Conservation (phyloP, 30 jellyfish, hydroid and myxozoan genomes). For the Aurelia aurita complex sp. Pacific region DNA sequence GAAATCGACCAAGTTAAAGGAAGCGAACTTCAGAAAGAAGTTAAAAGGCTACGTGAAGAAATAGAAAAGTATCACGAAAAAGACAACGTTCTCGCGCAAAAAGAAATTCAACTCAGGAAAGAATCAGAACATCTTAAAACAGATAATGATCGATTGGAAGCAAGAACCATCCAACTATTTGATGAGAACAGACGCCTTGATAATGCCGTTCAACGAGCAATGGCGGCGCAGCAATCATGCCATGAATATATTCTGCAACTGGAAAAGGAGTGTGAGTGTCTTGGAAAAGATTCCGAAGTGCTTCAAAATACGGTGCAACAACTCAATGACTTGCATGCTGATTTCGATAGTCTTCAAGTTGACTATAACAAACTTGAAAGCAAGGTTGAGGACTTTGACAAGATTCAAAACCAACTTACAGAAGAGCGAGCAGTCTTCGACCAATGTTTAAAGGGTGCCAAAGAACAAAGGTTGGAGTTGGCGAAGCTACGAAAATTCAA, state of each 20-base stretch:
- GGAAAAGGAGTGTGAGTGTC: conserved; percentile 14
- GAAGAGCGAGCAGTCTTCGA: conserved; percentile 1
- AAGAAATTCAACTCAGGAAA: neutral
- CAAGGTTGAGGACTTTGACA: neutral
- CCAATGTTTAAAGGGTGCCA: conserved; percentile 15
- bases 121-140: neutral
- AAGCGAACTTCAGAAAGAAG: neutral
- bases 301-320: neutral
- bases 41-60: neutral
- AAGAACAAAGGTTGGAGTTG: conserved; percentile 20
- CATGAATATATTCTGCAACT: neutral
- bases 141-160: neutral
- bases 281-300: neutral
- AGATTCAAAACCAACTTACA: neutral
- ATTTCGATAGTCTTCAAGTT: neutral
- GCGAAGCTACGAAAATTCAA: conserved; percentile 2
- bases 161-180: neutral
- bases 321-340: neutral
- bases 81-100: neutral
- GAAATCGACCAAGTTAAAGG: too few species aligned
- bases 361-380: neutral
- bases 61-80: neutral
- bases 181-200: conserved; percentile 12
- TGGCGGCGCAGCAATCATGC: neutral
- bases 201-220: neutral